Conservation (phyloP, 2,113 vertebrate genomes). For the Pelvicachromis taeniatus region DNA sequence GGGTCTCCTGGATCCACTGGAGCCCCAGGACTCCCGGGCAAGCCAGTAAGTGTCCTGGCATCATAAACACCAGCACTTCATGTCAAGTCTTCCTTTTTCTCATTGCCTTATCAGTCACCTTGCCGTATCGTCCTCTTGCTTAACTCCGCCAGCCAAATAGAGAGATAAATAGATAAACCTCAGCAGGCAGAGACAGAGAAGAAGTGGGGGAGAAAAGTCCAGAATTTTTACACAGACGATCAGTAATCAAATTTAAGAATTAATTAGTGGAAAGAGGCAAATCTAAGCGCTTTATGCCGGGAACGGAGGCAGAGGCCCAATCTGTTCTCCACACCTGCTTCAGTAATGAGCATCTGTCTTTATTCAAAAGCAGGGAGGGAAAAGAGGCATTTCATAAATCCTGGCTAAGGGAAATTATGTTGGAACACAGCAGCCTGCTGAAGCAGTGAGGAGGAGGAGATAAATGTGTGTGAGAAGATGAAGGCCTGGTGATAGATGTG, state of each 20-base stretch:
- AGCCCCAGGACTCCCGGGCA: conserved; percentile 82
- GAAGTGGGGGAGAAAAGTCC: conserved; percentile 24
- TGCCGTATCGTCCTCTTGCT: conserved; percentile 10
- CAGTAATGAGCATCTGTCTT: conserved; percentile 76
- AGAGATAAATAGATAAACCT: conserved; percentile 48
- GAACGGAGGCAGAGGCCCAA: conserved; percentile 67
- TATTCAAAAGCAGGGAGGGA: conserved; percentile 69
- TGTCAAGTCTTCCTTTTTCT: conserved; percentile 36
- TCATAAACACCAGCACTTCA: not conserved
- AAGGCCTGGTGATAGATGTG: conserved; percentile 63
- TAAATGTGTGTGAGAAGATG: conserved; percentile 63
- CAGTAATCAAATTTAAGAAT: conserved; percentile 77
- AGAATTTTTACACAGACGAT: conserved; percentile 62
- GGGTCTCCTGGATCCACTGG: conserved; percentile 81
- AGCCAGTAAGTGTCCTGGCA: conserved; percentile 76
- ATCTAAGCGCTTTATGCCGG: conserved; percentile 65
- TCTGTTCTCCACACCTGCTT: conserved; percentile 76
- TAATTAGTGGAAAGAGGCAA: conserved; percentile 72
- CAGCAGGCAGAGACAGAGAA: conserved; percentile 18
- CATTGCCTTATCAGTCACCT: conserved; percentile 34
- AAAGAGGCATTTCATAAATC: conserved; percentile 71
- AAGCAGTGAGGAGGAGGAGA: conserved; percentile 65
- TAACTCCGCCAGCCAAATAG: conserved; percentile 29
- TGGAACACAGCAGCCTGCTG: conserved; percentile 57
- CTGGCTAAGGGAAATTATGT: conserved; percentile 62